Conservation (phyloP, 2,113 vertebrate genomes). For the Agapornis roseicollis region DNA sequence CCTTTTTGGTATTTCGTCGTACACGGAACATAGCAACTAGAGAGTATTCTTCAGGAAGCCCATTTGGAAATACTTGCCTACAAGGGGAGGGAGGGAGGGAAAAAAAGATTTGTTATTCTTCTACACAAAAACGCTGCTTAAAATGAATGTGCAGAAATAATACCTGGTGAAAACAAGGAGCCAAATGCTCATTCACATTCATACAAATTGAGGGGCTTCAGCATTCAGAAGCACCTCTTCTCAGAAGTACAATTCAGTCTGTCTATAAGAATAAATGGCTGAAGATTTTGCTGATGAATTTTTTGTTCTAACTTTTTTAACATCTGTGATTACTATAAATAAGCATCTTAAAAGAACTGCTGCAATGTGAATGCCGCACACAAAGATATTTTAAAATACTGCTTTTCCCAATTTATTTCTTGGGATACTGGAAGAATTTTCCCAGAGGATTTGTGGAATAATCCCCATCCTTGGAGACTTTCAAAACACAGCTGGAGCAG, state of each 20-base stretch:
- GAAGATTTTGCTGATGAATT: background rate
- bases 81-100: background rate
- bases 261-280: background rate
- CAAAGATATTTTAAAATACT: background rate
- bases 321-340: background rate
- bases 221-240: background rate
- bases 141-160: background rate
- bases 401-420: background rate
- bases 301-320: background rate
- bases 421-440: background rate
- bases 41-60: constrained; percentile 87
- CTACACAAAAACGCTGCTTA: background rate
- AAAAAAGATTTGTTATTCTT: background rate
- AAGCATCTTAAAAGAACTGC: background rate
- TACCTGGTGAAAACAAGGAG: background rate
- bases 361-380: background rate
- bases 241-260: background rate
- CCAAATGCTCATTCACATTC: background rate
- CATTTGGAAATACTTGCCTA: constrained; percentile 87
- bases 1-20: constrained; percentile 88
- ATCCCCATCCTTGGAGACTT: background rate
- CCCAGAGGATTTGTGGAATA: background rate
- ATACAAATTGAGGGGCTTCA: background rate
- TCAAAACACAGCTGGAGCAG: background rate
- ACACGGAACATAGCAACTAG: constrained; percentile 85